Conservation (phyloP, 2,113 vertebrate genomes). For the zebrafish (Danio rerio) region GRCz12tu NC_133190.1:49102501-49103000, state of each 20-base stretch:
- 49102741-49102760: slow-evolving; percentile 1
- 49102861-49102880: slow-evolving; percentile 19
- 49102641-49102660: background rate
- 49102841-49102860: slow-evolving; percentile 11
- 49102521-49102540: too few species aligned
- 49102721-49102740: slow-evolving; percentile 10
- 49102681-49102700: background rate
- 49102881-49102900: slow-evolving; percentile 9
- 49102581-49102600: too few species aligned
- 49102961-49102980: background rate
- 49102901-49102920: slow-evolving; percentile 32
- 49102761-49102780: slow-evolving; percentile 39
- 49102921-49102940: slow-evolving; percentile 8
- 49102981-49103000: background rate
- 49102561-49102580: too few species aligned
- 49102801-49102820: background rate
- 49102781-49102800: background rate
- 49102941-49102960: slow-evolving; percentile 25
- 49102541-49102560: too few species aligned
- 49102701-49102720: slow-evolving; percentile 16
- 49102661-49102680: slow-evolving; percentile 17
- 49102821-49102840: slow-evolving; percentile 52
- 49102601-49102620: too few species aligned
- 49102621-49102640: too few species aligned
- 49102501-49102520: too few species aligned